A percentile compares a stretch with the other conserved stretches of the same genome.
phyloP scores from a whole-genome alignment of 2,113 vertebrate genomes.

The Leucopternis melanops region DNA sequence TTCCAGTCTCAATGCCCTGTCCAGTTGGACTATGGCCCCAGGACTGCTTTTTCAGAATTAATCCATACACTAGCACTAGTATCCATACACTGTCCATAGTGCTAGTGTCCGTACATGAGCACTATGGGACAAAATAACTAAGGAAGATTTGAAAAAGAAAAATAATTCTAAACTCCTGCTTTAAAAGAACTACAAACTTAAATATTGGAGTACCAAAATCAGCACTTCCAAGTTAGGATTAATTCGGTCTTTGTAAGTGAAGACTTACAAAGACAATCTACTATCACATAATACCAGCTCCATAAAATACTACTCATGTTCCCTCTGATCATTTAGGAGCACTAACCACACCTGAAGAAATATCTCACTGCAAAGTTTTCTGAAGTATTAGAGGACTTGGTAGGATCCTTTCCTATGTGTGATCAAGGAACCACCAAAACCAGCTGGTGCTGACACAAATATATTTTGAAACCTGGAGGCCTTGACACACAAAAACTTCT shows the following conservation, averaged over 20 bases:
- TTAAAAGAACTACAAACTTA: not conserved
- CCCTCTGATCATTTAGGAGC: not conserved
- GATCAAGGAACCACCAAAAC: not conserved
- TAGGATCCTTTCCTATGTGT: not conserved
- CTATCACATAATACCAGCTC: not conserved
- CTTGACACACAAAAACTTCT: not conserved
- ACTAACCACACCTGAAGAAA: not conserved
- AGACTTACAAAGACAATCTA: not conserved
- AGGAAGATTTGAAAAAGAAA: not conserved
- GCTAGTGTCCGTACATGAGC: not conserved
- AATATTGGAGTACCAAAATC: not conserved
- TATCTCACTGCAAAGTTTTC: not conserved
- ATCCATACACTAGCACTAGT: not conserved
- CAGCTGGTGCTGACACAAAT: not conserved
- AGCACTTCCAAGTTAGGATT: not conserved
- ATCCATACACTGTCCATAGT: too few species aligned
- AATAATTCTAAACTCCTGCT: not conserved
- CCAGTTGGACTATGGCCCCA: not conserved
- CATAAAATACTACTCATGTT: not conserved
- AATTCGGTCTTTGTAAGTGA: not conserved
- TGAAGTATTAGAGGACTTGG: not conserved
- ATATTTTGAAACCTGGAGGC: not conserved
- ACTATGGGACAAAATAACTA: not conserved
- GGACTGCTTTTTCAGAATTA: not conserved
- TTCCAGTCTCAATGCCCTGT: not conserved